phyloP scores from a whole-genome alignment of 2,888 invertebrate genomes.

The Eupithecia tripunctaria region DNA sequence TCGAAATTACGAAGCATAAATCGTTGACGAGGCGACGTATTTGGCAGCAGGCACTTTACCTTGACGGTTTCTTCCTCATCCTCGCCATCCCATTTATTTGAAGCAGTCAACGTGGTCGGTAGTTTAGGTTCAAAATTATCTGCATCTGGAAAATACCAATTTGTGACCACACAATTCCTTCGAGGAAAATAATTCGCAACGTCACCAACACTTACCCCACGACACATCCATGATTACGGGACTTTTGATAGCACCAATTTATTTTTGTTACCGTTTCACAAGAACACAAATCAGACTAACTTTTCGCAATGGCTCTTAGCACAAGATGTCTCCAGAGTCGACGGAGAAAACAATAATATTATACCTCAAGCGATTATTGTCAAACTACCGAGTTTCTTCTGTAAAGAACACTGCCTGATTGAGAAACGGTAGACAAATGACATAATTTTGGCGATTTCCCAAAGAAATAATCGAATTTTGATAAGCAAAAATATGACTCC shows the following conservation, averaged over 20 bases:
- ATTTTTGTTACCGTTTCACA: slow-evolving; percentile 76
- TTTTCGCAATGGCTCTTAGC: slow-evolving; percentile 75
- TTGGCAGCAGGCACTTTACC: slow-evolving; percentile 83
- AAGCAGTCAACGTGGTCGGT: slow-evolving; percentile 83
- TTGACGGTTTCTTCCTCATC: slow-evolving; percentile 94
- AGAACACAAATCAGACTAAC: slow-evolving; percentile 73
- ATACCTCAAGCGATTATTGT: slow-evolving; percentile 76
- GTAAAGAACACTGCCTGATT: slow-evolving; percentile 76
- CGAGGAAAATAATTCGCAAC: slow-evolving; percentile 46
- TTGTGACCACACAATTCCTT: slow-evolving; percentile 56
- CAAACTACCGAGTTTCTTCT: slow-evolving; percentile 81
- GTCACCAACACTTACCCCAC: slow-evolving; percentile 85
- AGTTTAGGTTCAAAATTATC: slow-evolving; percentile 89
- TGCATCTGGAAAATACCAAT: slow-evolving; percentile 85
- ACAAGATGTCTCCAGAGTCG: slow-evolving; percentile 84
- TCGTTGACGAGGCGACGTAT: slow-evolving; percentile 46
- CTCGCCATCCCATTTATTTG: slow-evolving; percentile 94
- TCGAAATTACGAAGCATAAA: slow-evolving; percentile 29
- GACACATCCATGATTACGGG: slow-evolving; percentile 87
- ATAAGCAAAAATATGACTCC: slow-evolving; percentile 82
- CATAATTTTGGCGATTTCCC: slow-evolving; percentile 82
- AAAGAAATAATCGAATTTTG: slow-evolving; percentile 79
- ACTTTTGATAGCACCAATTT: slow-evolving; percentile 71
- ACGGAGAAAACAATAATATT: slow-evolving; percentile 72
- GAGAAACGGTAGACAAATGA: slow-evolving; percentile 78